These are phyloP conservation scores for Synergus umbraculus DNA, from an alignment of 2,888 invertebrate genomes.

Conservation along the genomic window DNA sequence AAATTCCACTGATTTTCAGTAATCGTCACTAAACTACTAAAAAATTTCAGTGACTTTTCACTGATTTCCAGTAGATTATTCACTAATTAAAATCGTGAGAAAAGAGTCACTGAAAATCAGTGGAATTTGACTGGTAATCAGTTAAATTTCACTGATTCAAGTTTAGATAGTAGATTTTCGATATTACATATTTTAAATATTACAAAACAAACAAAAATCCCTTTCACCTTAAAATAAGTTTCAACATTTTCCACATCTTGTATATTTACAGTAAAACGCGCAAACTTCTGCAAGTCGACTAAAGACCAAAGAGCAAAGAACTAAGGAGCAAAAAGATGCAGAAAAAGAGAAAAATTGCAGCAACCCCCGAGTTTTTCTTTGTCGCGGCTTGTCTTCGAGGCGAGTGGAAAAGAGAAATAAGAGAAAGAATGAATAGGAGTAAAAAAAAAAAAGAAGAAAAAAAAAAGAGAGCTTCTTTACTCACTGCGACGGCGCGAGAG, in stretches of 20 bases:
- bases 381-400: slow-evolving; percentile 40
- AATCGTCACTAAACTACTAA: no score
- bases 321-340: slow-evolving; percentile 38
- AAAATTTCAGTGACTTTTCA: no score
- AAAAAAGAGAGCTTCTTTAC: slow-evolving; percentile 36
- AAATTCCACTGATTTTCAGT: no score
- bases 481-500: slow-evolving; percentile 62
- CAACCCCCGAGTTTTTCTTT: slow-evolving; percentile 36
- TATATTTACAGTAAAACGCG: slow-evolving; percentile 7
- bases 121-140: no score
- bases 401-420: slow-evolving; percentile 29
- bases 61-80: no score
- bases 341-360: slow-evolving; percentile 10
- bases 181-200: not conserved
- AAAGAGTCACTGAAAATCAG: no score
- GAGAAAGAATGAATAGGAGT: slow-evolving; percentile 7
- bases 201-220: not conserved
- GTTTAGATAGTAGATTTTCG: no score
- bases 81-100: no score
- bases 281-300: slow-evolving; percentile 24
- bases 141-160: no score
- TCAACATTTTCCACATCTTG: not conserved
- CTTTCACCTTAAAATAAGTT: not conserved
- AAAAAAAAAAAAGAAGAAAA: not conserved
- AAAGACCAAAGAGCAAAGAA: slow-evolving; percentile 22